A percentile compares a stretch with the other conserved stretches of the same genome.
Evolutionary conservation across 2,888 invertebrate genomes (phyloP).

Genomic region (Lymantria dispar): DNA sequence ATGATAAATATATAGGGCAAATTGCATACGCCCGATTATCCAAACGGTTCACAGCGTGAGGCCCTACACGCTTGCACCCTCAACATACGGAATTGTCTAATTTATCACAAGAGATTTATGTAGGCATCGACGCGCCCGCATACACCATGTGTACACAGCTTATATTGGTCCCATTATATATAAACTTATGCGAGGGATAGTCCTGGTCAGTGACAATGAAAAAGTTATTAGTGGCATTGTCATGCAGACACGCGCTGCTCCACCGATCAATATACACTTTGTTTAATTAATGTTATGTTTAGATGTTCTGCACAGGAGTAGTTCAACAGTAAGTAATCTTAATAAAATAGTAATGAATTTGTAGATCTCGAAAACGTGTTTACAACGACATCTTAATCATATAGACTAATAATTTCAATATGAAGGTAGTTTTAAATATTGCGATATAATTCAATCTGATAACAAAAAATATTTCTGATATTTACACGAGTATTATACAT

Average conservation of each 20-base stretch:
- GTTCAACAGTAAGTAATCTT: no score
- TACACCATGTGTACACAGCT: conserved; percentile 38
- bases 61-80: conserved; percentile 49
- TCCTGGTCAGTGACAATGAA: conserved; percentile 35
- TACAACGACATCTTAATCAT: no score
- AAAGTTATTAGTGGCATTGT: conserved; percentile 49
- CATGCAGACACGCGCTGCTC: conserved; percentile 44
- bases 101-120: conserved; percentile 68
- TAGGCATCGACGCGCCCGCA: conserved; percentile 61
- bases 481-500: no score
- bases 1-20: conserved; percentile 46
- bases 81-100: conserved; percentile 68
- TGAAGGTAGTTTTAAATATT: no score
- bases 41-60: conserved; percentile 46
- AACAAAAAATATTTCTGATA: no score
- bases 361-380: no score
- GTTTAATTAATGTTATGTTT: conserved; percentile 43
- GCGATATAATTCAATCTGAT: no score
- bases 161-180: conserved; percentile 34
- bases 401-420: no score
- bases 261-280: conserved; percentile 16
- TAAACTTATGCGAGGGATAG: conserved; percentile 34
- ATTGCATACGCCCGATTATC: conserved; percentile 53
- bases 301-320: no score
- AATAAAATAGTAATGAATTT: no score